Base-by-base conservation (phyloP, 2,888 invertebrate genomes). In the Oscheius sp. region DNA sequence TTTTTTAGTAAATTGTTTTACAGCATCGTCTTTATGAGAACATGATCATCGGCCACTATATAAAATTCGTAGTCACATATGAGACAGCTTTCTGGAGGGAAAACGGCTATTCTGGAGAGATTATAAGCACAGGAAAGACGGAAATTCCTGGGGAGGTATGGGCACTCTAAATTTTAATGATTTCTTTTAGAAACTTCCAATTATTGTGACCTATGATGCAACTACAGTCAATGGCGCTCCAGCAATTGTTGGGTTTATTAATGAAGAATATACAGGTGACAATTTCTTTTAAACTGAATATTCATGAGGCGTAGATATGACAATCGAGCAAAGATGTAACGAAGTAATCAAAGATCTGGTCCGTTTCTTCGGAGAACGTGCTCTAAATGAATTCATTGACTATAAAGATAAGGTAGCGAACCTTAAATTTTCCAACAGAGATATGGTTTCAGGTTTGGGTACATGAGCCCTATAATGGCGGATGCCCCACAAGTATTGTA, bases 21-120 rank as follows among this genome's bases (percentile, higher is more conserved):
- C 9, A 70, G 70, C 18, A 69, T 6, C 27, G 74, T 6, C 58
- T 74, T 2, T 77, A 75, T 56, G 66, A 75, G n/a, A 53, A 59
- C 29, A 52, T 59, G 41, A 56, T 58, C n/a, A 68, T 58, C 7
- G 81, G 81, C 45, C 76, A 78, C 55, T 71, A 78, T 25, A 76
- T 90, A 74, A 90, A 90, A 77, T 88, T 88, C 43, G 86, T 90
- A 66, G 76, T 89, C 29, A 90, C 89, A 72, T 90, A 90, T 81
- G 82, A 87, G 43, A 84, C 78, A 18, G 81, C 89, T 3, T 90
- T 90, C 83, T 90, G 90, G 90, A 86, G 88, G 63, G 84, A 88
- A 46, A 86, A 88, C 69, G 89, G 89, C 43, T 83, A 76, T 25
- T 89, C 89, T 41, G 90, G 90, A 12, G 89, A 90, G 75, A 83